These are phyloP conservation scores for Rachycentron canadum DNA, from an alignment of 2,797 vertebrate species.

Conservation along the genomic window DNA sequence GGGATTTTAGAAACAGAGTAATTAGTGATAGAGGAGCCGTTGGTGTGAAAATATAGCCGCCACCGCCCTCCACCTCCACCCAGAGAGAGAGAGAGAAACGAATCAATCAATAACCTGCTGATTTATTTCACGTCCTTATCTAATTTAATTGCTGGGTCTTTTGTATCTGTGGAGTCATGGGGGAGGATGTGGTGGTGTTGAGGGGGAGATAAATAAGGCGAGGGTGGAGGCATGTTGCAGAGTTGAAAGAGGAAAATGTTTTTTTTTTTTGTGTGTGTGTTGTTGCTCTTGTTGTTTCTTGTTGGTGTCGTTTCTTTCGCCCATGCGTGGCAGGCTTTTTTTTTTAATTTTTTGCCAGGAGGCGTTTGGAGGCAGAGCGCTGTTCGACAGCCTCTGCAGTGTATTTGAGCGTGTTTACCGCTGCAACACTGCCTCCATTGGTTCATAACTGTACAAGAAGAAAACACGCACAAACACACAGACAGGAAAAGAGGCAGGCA, in stretches of 20 bases:
- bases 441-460: constrained; percentile 77
- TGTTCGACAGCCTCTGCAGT: constrained; percentile 66
- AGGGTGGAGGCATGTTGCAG: constrained; percentile 44
- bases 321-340: constrained; percentile 36
- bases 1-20: constrained; percentile 77
- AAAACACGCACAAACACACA: constrained; percentile 50
- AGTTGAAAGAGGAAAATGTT: constrained; percentile 28
- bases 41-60: constrained; percentile 76
- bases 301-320: constrained; percentile 33
- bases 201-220: constrained; percentile 57
- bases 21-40: constrained; percentile 79
- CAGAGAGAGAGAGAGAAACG: constrained; percentile 64
- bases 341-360: constrained; percentile 10
- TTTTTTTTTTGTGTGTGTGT: constrained; percentile 43
- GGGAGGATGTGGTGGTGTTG: constrained; percentile 40
- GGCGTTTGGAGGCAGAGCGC: constrained; percentile 55
- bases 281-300: constrained; percentile 10
- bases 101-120: constrained; percentile 83
- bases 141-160: constrained; percentile 80
- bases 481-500: not conserved
- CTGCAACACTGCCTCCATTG: constrained; percentile 80
- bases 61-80: constrained; percentile 32
- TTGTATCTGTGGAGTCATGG: constrained; percentile 69
- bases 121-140: constrained; percentile 82
- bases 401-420: constrained; percentile 83